phyloP scores from a whole-genome alignment of 2,113 vertebrate genomes.

The Sterrhoptilus dennistouni region DNA sequence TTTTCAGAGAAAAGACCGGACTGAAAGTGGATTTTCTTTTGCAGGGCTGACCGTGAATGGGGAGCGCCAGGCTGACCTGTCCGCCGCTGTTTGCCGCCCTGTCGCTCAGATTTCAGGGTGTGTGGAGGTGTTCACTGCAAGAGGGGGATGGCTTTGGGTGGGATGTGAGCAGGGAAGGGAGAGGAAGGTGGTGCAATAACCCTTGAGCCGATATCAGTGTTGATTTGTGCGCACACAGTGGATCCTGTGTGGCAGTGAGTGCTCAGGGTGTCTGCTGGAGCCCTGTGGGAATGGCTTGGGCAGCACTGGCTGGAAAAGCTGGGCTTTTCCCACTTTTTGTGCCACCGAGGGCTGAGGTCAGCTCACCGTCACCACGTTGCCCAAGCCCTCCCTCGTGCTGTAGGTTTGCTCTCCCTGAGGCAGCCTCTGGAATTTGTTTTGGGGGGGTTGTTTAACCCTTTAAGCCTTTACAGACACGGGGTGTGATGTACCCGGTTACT shows the following conservation, averaged over 20 bases:
- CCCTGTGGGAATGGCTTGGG: neutral
- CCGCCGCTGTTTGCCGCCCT: neutral
- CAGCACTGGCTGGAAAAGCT: neutral
- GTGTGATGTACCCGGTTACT: accelerated
- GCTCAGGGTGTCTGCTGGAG: accelerated
- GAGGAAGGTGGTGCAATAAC: neutral
- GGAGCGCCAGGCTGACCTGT: neutral
- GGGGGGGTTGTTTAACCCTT: no score
- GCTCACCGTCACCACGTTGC: neutral
- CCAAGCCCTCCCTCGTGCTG: accelerated
- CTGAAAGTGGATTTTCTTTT: neutral
- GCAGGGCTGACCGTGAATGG: neutral
- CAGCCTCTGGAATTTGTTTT: neutral
- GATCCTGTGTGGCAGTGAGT: accelerated
- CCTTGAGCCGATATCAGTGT: accelerated
- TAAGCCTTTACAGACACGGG: accelerated
- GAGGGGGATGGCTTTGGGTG: accelerated
- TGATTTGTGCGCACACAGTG: accelerated
- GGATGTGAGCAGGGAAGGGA: accelerated
- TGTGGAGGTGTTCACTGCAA: neutral
- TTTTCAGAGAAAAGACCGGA: constrained; percentile 11
- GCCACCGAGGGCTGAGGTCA: accelerated
- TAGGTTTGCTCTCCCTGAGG: neutral
- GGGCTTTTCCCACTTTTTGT: accelerated
- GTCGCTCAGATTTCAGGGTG: neutral